Evolutionary conservation across 2,888 invertebrate species (phyloP).

Genomic region (Eupithecia vulgata): DNA sequence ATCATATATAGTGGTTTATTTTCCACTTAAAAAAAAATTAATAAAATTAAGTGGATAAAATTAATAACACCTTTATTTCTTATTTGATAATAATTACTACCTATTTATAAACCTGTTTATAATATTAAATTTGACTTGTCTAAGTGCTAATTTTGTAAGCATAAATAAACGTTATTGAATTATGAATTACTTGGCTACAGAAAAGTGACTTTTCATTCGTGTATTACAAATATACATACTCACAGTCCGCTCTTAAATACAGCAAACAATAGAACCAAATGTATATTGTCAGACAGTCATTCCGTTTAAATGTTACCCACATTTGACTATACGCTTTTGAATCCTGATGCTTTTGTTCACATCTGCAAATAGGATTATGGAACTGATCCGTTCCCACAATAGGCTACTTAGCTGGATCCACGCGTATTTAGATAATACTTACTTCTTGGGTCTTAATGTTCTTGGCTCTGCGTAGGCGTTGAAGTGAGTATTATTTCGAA

Average conservation of each 20-base stretch:
- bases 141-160: no score
- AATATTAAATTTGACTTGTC: no score
- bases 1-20: no score
- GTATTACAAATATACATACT: neutral
- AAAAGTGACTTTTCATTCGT: neutral
- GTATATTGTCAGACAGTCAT: constrained; percentile 20
- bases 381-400: constrained; percentile 40
- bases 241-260: neutral
- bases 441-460: constrained; percentile 22
- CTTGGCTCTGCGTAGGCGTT: constrained; percentile 3
- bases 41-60: no score
- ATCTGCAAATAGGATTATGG: constrained; percentile 39
- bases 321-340: constrained; percentile 23
- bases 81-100: no score
- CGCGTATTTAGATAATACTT: constrained; percentile 31
- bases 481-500: constrained; percentile 1
- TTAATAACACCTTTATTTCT: no score
- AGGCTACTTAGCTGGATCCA: constrained; percentile 35
- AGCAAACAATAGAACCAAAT: constrained; percentile 18
- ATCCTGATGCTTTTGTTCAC: constrained; percentile 37
- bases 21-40: no score
- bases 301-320: constrained; percentile 13
- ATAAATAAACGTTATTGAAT: no score
- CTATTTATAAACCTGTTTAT: no score
- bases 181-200: neutral